Conservation (phyloP, 2,113 vertebrate species). For the Pseudorasbora parva region DNA sequence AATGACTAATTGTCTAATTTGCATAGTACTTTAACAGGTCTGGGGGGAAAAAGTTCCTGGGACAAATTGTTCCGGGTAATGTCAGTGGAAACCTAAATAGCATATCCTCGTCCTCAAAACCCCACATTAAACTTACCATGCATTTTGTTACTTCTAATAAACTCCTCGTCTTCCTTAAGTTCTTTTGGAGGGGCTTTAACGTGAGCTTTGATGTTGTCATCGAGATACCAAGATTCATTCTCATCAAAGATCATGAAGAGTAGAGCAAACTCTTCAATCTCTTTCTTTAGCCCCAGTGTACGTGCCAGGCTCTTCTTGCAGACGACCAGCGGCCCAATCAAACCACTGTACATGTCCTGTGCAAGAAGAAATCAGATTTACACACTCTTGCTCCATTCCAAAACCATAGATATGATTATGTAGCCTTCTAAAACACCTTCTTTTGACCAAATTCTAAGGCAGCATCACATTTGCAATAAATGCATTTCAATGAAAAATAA, state of each 20-base stretch:
- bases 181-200: conserved; percentile 77
- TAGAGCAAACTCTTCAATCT: conserved; percentile 83
- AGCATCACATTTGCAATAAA: neutral
- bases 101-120: neutral
- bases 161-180: conserved; percentile 83
- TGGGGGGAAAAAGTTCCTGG: no score
- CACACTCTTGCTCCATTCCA: neutral
- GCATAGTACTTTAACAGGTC: no score
- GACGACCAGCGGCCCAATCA: conserved; percentile 90
- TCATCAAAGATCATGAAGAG: conserved; percentile 95
- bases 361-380: conserved; percentile 20
- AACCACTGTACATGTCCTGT: conserved; percentile 91
- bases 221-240: conserved; percentile 94
- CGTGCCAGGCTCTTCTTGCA: conserved; percentile 74
- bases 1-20: no score
- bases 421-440: neutral
- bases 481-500: no score
- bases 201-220: conserved; percentile 89
- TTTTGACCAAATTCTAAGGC: neutral
- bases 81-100: no score
- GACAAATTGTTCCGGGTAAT: no score
- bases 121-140: conserved; percentile 77
- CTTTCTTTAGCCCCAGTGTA: conserved; percentile 70
- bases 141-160: conserved; percentile 97
- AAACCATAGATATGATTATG: neutral